Evolutionary conservation across 1,140 invertebrate species (phyloP), one percentile per base, ranked within the genome.

Genomic region (Bombus consobrinus): DNA sequence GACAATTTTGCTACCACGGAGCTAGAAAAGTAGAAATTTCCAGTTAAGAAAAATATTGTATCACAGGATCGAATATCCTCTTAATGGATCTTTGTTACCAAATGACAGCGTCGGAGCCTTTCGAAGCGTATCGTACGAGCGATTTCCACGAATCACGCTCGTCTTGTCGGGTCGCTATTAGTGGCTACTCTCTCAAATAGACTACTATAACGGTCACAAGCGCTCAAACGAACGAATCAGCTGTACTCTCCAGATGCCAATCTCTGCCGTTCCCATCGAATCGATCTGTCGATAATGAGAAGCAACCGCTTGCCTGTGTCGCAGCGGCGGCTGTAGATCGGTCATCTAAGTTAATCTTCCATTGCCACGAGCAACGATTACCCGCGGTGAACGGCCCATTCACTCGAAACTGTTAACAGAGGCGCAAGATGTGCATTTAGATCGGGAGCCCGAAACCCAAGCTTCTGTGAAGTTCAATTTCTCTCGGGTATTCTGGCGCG

Each of bases 351-450:
- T 34, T 79, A 68, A 79, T 79, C 62, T 68, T 68, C 62, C 39
- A 68, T 68, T 79, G 77, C 41, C 77, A 43, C 22, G n/a, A 79
- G 77, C 62, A 34, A 68, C 59, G 39, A 78, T 78, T 78, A 64
- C 37, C 28, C 28, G 34, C 34, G 15, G 34, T 39, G 74, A 76
- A 76, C 74, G 25, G 41, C 28, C 15, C 43, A 75, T 75, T 75
- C 73, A 53, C 43, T 32, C 73, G 41, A 32, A 74, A 74, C 53
- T 32, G 53, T 77, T 37, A 77, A 62, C 34, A 8, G 15, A 53
- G 66, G 66, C 66, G 32, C 66, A 34, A 28, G 41, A 73, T 32
- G 69, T 22, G 22, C 32, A 25, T 12, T 34, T 37, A 25, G 10
- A 57, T 75, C 47, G 22, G 13, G 22, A 25, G 12, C 9, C 32